Evolutionary conservation across 2,888 invertebrate species (phyloP).

Genomic region (Drosophila atripex): DNA sequence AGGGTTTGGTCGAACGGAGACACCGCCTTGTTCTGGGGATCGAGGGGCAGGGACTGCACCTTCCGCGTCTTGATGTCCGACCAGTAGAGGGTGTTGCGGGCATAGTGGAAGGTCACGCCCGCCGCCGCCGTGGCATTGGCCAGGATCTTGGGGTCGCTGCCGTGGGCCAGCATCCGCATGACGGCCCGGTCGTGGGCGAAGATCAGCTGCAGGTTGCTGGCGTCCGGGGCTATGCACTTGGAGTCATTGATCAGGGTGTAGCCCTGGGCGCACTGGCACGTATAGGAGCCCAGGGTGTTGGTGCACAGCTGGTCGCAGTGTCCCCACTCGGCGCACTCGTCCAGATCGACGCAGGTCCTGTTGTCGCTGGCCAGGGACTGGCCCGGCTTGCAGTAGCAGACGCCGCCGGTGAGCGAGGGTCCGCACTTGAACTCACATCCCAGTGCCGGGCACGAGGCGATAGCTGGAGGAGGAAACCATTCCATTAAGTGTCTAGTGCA

Average conservation of each 20-base stretch:
- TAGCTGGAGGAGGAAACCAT: constrained; percentile 85
- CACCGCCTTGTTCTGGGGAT: constrained; percentile 84
- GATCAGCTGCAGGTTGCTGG: constrained; percentile 86
- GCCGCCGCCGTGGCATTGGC: constrained; percentile 94
- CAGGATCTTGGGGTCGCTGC: constrained; percentile 86
- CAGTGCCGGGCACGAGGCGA: constrained; percentile 91
- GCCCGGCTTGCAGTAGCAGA: constrained; percentile 95
- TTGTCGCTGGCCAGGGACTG: constrained; percentile 92
- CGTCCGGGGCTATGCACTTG: constrained; percentile 87
- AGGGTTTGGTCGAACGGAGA: constrained; percentile 87
- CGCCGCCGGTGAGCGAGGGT: constrained; percentile 94
- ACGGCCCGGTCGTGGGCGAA: constrained; percentile 90
- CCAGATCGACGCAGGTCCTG: constrained; percentile 94
- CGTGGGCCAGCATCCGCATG: constrained; percentile 88
- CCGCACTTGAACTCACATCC: constrained; percentile 96
- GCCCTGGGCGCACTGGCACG: constrained; percentile 92
- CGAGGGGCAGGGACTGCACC: constrained; percentile 86
- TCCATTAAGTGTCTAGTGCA: not conserved
- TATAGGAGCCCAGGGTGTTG: constrained; percentile 93
- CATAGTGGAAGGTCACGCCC: constrained; percentile 93
- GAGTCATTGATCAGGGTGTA: constrained; percentile 87
- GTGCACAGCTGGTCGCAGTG: constrained; percentile 97
- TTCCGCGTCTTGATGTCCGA: constrained; percentile 94
- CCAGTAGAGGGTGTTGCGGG: constrained; percentile 92
- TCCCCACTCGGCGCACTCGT: constrained; percentile 96